Evolutionary conservation across 2,888 invertebrate genomes (phyloP).

Genomic region (Hyalella azteca): DNA sequence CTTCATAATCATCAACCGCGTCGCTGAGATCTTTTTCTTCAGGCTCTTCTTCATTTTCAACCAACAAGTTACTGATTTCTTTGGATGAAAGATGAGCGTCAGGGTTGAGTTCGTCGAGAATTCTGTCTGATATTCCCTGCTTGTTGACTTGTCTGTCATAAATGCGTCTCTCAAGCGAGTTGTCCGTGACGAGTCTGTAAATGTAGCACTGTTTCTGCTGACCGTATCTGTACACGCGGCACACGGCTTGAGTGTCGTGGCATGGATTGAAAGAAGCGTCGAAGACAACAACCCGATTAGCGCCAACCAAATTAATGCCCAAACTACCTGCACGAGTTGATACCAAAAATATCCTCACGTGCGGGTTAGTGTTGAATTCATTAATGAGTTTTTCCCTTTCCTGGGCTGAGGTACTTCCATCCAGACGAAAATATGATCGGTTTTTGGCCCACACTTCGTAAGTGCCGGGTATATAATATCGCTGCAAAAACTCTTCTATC

Average conservation of each 20-base stretch:
- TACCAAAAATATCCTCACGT: constrained; percentile 88
- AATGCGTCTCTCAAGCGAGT: constrained; percentile 95
- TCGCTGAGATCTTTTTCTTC: constrained; percentile 76
- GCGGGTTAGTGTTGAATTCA: constrained; percentile 83
- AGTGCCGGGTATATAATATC: constrained; percentile 68
- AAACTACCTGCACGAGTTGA: constrained; percentile 95
- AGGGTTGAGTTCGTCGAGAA: constrained; percentile 97
- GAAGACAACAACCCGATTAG: constrained; percentile 95
- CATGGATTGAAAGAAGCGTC: constrained; percentile 99
- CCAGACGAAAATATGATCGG: constrained; percentile 86
- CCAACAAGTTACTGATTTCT: constrained; percentile 86
- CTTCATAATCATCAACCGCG: constrained; percentile 76
- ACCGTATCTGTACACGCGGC: constrained; percentile 92
- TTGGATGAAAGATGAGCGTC: constrained; percentile 90
- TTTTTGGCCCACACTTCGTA: constrained; percentile 78
- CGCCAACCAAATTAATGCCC: constrained; percentile 96
- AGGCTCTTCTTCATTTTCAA: constrained; percentile 86
- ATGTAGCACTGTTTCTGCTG: constrained; percentile 94
- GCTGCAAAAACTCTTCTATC: constrained; percentile 89
- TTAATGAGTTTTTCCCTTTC: constrained; percentile 96
- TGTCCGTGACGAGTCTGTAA: constrained; percentile 95
- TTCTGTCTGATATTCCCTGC: constrained; percentile 92
- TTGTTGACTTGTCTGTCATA: constrained; percentile 89
- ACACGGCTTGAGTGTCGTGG: constrained; percentile 97
- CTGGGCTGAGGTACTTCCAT: constrained; percentile 91